These are phyloP conservation scores for Theonella swinhoei DNA, from an alignment of 37 sponge, comb jelly and placozoan genomes.

Conservation along the genomic window DNA sequence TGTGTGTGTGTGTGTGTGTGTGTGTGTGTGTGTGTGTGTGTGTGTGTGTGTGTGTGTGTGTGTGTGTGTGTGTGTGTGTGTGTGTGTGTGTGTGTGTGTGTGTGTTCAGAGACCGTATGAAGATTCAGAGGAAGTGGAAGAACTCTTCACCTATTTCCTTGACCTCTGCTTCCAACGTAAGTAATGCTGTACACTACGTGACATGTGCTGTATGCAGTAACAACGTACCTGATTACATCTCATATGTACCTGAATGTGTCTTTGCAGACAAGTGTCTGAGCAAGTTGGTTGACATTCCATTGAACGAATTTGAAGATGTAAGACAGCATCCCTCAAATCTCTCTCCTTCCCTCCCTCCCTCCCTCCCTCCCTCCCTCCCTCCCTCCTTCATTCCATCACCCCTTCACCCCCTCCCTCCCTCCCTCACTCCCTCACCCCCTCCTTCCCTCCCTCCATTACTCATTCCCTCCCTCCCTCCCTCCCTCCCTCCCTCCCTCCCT, in stretches of 20 bases:
- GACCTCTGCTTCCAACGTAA: neutral
- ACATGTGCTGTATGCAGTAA: neutral
- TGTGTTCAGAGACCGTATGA: neutral
- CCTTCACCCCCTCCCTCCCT: neutral
- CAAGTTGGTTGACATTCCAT: neutral
- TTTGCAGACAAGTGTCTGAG: neutral
- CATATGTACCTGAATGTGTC: too few relatives aligned
- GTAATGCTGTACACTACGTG: neutral
- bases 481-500: neutral
- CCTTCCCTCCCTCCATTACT: neutral
- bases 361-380: neutral
- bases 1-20: too few relatives aligned
- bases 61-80: too few relatives aligned
- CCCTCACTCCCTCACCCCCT: neutral
- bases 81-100: too few relatives aligned
- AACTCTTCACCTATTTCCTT: neutral
- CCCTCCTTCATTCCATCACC: neutral
- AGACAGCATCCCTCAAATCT: too few relatives aligned
- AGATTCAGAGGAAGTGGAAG: neutral
- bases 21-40: too few relatives aligned
- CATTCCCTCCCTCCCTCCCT: neutral
- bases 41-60: too few relatives aligned
- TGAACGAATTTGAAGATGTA: neutral
- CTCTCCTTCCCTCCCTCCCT: neutral
- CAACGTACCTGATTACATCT: too few relatives aligned